A percentile compares a stretch with the other conserved stretches of the same genome.
These are phyloP conservation scores for Chiloscyllium plagiosum DNA, from an alignment of 2,113 vertebrate genomes.

Conservation along the genomic window DNA sequence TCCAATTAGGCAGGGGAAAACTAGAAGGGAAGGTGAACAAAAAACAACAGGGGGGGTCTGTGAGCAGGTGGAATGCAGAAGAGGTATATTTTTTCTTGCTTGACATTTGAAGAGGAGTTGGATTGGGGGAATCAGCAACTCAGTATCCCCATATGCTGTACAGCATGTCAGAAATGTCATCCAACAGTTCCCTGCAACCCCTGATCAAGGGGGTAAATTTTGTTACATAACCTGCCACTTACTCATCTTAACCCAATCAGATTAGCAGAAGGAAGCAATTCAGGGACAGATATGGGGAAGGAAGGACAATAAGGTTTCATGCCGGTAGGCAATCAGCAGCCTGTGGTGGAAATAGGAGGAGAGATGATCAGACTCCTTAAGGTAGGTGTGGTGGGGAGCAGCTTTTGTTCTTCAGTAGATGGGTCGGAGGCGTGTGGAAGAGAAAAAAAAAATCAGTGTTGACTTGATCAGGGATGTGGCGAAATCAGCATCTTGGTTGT, in stretches of 20 bases:
- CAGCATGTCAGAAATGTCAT: background rate
- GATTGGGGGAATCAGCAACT: background rate
- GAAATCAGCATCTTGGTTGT: background rate
- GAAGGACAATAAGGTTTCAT: background rate
- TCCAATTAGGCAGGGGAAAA: too few species aligned
- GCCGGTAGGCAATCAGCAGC: too few species aligned
- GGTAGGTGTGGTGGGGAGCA: background rate
- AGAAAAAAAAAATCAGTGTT: background rate
- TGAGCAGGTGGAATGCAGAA: background rate
- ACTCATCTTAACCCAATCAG: too few species aligned
- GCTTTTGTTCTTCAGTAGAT: background rate
- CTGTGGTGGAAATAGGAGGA: too few species aligned
- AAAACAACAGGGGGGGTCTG: background rate
- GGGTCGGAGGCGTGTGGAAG: too few species aligned
- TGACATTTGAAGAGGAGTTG: background rate
- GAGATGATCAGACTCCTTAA: background rate
- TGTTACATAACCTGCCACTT: too few species aligned
- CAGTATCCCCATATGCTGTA: background rate
- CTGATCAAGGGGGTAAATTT: background rate
- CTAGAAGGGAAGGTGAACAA: background rate
- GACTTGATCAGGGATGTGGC: background rate
- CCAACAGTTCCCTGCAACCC: too few species aligned
- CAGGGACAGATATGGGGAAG: background rate
- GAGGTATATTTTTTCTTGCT: background rate
- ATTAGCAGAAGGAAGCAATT: too few species aligned